Percentiles rank a stretch among this genome's conserved stretches.
phyloP scores from a whole-genome alignment of 2,113 vertebrate species.

The Ophiodon elongatus region DNA sequence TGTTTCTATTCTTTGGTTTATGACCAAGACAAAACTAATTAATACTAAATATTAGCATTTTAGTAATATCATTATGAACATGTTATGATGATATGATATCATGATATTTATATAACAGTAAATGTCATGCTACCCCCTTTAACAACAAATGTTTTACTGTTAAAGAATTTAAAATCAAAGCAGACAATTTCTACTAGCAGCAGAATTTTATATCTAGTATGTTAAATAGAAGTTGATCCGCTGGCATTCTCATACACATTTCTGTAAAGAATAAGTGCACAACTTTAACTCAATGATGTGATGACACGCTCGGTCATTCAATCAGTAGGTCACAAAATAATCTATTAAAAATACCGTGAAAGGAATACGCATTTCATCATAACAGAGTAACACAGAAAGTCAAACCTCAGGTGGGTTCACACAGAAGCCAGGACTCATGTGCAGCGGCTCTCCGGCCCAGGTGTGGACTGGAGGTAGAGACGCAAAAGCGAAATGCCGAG shows the following conservation, averaged over 20 bases:
- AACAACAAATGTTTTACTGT: not conserved
- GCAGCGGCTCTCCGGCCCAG: conserved; percentile 7
- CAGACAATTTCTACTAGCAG: not conserved
- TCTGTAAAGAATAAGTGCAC: not conserved
- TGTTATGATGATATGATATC: too few species aligned
- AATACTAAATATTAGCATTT: not conserved
- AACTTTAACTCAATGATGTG: not conserved
- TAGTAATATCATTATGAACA: not conserved
- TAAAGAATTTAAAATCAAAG: not conserved
- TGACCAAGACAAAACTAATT: not conserved
- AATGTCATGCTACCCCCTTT: not conserved
- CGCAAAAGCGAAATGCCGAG: conserved; percentile 26
- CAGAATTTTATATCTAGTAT: not conserved
- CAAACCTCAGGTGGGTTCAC: not conserved
- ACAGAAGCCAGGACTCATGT: not conserved
- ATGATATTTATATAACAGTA: not conserved
- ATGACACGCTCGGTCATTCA: not conserved
- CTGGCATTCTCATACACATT: not conserved
- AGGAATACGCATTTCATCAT: not conserved
- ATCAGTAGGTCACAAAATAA: not conserved
- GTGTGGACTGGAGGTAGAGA: conserved; percentile 1
- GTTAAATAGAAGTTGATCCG: not conserved
- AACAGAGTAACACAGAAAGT: not conserved
- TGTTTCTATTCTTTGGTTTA: not conserved
- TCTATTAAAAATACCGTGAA: not conserved